Evolutionary conservation across 2,797 vertebrate species (phyloP), one percentile per base, ranked within the genome.

Genomic region (Fundulus diaphanus): DNA sequence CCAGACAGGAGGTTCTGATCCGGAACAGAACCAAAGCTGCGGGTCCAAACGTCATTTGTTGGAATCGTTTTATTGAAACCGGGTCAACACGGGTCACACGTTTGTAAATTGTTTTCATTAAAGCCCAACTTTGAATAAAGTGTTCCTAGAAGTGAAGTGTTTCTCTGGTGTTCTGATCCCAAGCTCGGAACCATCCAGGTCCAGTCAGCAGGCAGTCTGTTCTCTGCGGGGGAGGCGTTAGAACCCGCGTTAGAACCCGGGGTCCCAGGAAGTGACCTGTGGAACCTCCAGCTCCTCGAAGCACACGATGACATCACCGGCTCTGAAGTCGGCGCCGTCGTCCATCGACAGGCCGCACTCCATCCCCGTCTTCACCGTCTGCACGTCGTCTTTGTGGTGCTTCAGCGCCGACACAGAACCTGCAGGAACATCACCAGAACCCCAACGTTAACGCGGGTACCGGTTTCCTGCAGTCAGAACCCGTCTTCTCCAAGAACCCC

Each of bases 261-360:
- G 97, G 75, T 98, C 93, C 98, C 98, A 99, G n/a, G 95, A 95
- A 24, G 94, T 97, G 83, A 82, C 95, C 82, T 95, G 95, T 0
- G 76, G 86, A 0, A 85, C 49, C 42, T 96, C 88, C 48, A 90
- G 88, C 80, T 96, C 94, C 89, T 95, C 95, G 0, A 95, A 97
- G 83, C 98, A 99, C 67, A 96, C 24, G 0, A 99, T 87, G 85
- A 93, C 78, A 74, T 99, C 98, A 68, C 98, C 97, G 7, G 92
- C 51, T 67, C 16, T 84, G 87, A 97, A 94, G n/a, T 95, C 92
- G n/a, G 94, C 59, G 5, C 94, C 81, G 2, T 90, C 85, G 70
- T 96, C 96, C 27, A 95, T 87, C 37, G 95, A 97, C 48, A 99
- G 65, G 1, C 98, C 98, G 77, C 98, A 99, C 0, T 99, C 98